These are phyloP conservation scores for Syngnathus scovelli DNA, from an alignment of 2,113 vertebrate genomes.

Conservation along the genomic window DNA sequence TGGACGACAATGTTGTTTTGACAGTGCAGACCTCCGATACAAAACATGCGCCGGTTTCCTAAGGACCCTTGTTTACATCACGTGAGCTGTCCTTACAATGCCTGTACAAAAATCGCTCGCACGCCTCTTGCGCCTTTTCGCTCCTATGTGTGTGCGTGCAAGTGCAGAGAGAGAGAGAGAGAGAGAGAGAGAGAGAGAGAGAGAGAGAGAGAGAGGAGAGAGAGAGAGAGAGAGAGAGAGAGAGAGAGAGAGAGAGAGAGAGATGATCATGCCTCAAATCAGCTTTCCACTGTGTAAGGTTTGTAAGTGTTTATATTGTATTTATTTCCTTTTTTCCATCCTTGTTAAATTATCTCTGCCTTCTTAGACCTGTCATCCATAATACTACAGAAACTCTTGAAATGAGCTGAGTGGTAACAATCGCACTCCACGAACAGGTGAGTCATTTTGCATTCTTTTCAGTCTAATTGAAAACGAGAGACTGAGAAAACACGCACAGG, in stretches of 20 bases:
- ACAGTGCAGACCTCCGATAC: constrained; percentile 7
- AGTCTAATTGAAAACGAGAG: constrained; percentile 69
- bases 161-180: too few relatives aligned
- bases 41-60: constrained; percentile 26
- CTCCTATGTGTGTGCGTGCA: too few relatives aligned
- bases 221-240: too few relatives aligned
- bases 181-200: too few relatives aligned
- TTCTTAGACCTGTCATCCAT: neutral
- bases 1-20: constrained; percentile 11
- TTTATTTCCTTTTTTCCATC: neutral
- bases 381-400: neutral
- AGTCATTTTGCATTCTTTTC: constrained; percentile 58
- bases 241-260: too few relatives aligned
- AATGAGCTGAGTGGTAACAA: neutral
- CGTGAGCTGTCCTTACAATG: constrained; percentile 39
- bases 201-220: neutral
- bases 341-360: neutral
- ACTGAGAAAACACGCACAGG: constrained; percentile 50
- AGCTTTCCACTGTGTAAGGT: too few relatives aligned
- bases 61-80: constrained; percentile 48
- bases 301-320: neutral
- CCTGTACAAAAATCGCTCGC: constrained; percentile 30
- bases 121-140: neutral
- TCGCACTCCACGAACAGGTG: constrained; percentile 34
- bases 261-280: too few relatives aligned